Conservation (phyloP, 2,888 invertebrate genomes). For the Drosophila mettleri region DNA sequence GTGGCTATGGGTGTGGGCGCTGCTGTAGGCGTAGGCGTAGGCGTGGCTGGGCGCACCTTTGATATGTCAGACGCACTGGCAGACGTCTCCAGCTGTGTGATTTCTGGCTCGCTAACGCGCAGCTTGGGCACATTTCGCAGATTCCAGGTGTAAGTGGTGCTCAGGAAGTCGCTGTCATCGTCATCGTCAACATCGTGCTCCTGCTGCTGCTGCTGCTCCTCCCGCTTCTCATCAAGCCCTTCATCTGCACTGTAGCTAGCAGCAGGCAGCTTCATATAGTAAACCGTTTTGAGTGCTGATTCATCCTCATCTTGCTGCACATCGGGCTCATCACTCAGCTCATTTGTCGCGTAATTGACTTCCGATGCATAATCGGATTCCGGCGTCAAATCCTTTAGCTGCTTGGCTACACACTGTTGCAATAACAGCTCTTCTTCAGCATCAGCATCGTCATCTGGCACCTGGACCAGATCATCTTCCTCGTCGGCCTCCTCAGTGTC, state of each 20-base stretch:
- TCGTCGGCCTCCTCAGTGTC: constrained; percentile 25
- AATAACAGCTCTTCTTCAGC: constrained; percentile 11
- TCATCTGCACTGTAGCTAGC: constrained; percentile 33
- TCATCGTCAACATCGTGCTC: constrained; percentile 51
- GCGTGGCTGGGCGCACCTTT: constrained; percentile 59
- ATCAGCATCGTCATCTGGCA: constrained; percentile 34
- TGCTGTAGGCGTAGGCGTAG: constrained; percentile 42
- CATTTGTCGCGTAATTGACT: constrained; percentile 73
- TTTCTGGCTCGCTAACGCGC: constrained; percentile 65
- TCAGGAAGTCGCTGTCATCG: constrained; percentile 77
- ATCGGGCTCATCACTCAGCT: constrained; percentile 50
- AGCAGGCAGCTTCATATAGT: constrained; percentile 62
- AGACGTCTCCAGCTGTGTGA: constrained; percentile 27
- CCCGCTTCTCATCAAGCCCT: constrained; percentile 9
- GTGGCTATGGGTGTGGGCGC: constrained; percentile 1
- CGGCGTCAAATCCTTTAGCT: constrained; percentile 77
- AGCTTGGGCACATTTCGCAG: constrained; percentile 80
- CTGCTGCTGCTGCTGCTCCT: constrained; percentile 14
- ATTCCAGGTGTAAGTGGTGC: constrained; percentile 83
- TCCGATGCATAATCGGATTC: constrained; percentile 85
- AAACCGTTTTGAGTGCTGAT: constrained; percentile 39
- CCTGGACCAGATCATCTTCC: constrained; percentile 49
- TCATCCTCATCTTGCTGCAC: constrained; percentile 42
- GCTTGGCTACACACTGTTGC: constrained; percentile 49
- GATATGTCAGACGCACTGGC: constrained; percentile 41